A percentile compares a stretch with the other conserved stretches of the same genome.
phyloP scores from a whole-genome alignment of 2,113 vertebrate species.

The Cololabis saira region DNA sequence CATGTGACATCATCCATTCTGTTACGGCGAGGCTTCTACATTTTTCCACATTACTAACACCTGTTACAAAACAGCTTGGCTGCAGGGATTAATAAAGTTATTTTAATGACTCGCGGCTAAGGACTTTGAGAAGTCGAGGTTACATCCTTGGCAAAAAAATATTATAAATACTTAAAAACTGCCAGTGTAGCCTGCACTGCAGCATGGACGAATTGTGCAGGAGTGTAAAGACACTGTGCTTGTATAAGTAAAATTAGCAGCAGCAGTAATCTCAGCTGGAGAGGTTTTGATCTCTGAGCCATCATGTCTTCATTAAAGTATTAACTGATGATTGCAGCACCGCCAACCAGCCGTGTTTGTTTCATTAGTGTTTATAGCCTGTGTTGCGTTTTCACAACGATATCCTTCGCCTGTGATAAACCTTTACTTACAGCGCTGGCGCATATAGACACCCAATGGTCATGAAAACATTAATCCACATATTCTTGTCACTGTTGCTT shows the following conservation, averaged over 20 bases:
- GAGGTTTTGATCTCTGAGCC: conserved; percentile 58
- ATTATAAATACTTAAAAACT: neutral
- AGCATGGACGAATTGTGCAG: neutral
- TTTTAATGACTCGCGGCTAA: neutral
- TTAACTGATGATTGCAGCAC: conserved; percentile 67
- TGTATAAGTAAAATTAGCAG: conserved; percentile 57
- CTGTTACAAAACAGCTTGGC: neutral
- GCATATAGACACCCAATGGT: conserved; percentile 20
- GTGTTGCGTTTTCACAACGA: conserved; percentile 36
- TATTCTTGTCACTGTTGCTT: conserved; percentile 12
- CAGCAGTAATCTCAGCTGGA: conserved; percentile 48
- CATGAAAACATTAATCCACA: conserved; percentile 52
- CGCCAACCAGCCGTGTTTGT: conserved; percentile 48
- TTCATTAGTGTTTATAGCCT: conserved; percentile 49
- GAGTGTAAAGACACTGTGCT: conserved; percentile 32
- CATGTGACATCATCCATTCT: neutral
- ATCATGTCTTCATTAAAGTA: conserved; percentile 62
- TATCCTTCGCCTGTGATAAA: conserved; percentile 38
- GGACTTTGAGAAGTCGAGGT: no score
- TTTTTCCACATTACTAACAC: neutral
- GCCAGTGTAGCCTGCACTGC: conserved; percentile 13
- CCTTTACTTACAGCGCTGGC: conserved; percentile 31
- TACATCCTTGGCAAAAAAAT: neutral
- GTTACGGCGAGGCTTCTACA: neutral
- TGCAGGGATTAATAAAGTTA: neutral